Conservation (phyloP, 2,888 invertebrate genomes). For the Erpobdella octoculata region DNA sequence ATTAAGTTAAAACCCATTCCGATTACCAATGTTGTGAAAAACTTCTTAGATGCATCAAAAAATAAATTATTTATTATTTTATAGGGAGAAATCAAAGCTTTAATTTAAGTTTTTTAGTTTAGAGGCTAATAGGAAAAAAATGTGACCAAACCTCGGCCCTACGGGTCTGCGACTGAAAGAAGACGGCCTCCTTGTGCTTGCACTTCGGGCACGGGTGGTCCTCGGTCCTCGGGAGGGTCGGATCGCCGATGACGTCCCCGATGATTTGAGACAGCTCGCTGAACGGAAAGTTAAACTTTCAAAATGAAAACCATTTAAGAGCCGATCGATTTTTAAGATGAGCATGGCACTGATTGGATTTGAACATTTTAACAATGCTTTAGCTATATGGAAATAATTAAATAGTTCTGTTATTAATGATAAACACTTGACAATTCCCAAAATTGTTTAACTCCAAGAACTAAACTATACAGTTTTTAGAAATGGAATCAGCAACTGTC, state of each 20-base stretch:
- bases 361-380: not conserved
- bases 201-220: constrained; percentile 97
- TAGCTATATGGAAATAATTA: not conserved
- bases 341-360: not conserved
- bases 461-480: not conserved
- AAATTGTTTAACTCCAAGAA: not conserved
- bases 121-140: too few species aligned
- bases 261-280: constrained; percentile 95
- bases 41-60: too few species aligned
- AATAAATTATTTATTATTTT: too few species aligned
- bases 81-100: too few species aligned
- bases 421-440: not conserved
- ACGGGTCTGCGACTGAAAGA: constrained; percentile 93
- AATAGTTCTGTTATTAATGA: too few species aligned
- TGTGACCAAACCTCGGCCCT: constrained; percentile 67
- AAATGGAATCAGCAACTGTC: not conserved
- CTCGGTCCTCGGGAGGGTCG: constrained; percentile 91
- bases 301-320: too few species aligned
- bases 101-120: too few species aligned
- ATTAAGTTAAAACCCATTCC: too few species aligned
- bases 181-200: constrained; percentile 86
- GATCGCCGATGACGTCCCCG: constrained; percentile 94
- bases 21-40: too few species aligned
- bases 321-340: not conserved
- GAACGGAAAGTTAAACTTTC: constrained; percentile 38